Percentiles rank a stretch among this genome's conserved stretches.
phyloP scores from a whole-genome alignment of 2,888 invertebrate genomes.

The Penaeus monodon region DNA sequence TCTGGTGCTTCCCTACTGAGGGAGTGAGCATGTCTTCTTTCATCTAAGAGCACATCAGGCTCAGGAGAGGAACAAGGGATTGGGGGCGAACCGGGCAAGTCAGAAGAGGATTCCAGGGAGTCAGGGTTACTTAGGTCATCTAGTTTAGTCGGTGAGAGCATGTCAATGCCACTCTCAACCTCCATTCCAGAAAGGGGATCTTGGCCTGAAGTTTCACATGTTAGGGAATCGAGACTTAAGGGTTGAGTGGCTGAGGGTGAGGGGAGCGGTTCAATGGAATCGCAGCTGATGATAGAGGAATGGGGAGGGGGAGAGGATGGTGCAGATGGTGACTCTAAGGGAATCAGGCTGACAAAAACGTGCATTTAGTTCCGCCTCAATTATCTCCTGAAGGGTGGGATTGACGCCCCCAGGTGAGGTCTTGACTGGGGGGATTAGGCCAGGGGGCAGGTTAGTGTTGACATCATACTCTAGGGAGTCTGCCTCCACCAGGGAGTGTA shows the following conservation, averaged over 20 bases:
- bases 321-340: conserved; percentile 40
- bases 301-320: conserved; percentile 30
- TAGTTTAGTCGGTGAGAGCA: conserved; percentile 53
- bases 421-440: conserved; percentile 27
- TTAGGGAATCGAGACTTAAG: conserved; percentile 48
- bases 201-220: not conserved
- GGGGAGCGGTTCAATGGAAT: conserved; percentile 49
- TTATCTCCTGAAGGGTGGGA: conserved; percentile 64
- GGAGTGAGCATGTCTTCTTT: too few species aligned
- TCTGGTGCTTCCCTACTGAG: too few species aligned
- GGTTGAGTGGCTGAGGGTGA: not conserved
- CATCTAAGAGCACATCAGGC: not conserved
- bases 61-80: conserved; percentile 22
- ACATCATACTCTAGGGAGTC: conserved; percentile 60
- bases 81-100: conserved; percentile 37
- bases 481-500: conserved; percentile 26
- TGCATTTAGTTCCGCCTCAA: conserved; percentile 61
- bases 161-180: conserved; percentile 49
- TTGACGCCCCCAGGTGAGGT: conserved; percentile 48
- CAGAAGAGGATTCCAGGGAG: conserved; percentile 54
- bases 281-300: conserved; percentile 46
- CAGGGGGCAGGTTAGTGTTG: conserved; percentile 54
- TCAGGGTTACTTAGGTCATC: conserved; percentile 51
- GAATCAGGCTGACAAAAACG: conserved; percentile 62
- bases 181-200: conserved; percentile 21